A percentile compares a stretch with the other conserved stretches of the same genome.
Evolutionary conservation across 1,140 invertebrate species (phyloP).

Genomic region (Ridgeia piscesae): DNA sequence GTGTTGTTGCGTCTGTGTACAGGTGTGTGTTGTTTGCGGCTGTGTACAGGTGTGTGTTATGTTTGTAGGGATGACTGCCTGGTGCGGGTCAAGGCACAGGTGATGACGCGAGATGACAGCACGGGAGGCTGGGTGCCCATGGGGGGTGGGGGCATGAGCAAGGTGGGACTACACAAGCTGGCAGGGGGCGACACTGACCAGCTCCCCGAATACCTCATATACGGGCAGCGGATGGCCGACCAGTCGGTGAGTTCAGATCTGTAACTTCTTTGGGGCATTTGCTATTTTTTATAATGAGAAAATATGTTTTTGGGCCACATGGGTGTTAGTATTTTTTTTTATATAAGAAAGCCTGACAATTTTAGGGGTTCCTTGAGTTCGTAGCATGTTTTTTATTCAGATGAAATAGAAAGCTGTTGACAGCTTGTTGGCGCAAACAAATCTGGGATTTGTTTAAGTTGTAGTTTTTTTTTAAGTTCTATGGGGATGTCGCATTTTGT

Average conservation of each 20-base stretch:
- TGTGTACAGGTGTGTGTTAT: neutral
- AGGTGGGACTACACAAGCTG: slow-evolving; percentile 59
- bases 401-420: no score
- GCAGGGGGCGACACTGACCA: slow-evolving; percentile 55
- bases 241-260: slow-evolving; percentile 73
- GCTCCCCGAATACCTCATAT: slow-evolving; percentile 83
- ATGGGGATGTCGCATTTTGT: no score
- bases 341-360: no score
- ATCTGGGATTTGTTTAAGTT: no score
- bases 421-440: no score
- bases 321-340: no score
- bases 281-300: no score
- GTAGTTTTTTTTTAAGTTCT: no score
- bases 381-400: no score
- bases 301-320: no score
- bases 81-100: slow-evolving; percentile 95
- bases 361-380: no score
- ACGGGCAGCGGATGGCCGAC: slow-evolving; percentile 87
- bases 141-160: slow-evolving; percentile 88
- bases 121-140: slow-evolving; percentile 93
- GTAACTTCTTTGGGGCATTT: neutral
- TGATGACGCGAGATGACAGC: slow-evolving; percentile 96
- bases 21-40: neutral
- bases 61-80: slow-evolving; percentile 69
- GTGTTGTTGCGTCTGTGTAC: neutral